Percentiles rank a stretch among this genome's conserved stretches.
Conservation (phyloP, 2,113 vertebrate species). For the Crotophaga sulcirostris region DNA sequence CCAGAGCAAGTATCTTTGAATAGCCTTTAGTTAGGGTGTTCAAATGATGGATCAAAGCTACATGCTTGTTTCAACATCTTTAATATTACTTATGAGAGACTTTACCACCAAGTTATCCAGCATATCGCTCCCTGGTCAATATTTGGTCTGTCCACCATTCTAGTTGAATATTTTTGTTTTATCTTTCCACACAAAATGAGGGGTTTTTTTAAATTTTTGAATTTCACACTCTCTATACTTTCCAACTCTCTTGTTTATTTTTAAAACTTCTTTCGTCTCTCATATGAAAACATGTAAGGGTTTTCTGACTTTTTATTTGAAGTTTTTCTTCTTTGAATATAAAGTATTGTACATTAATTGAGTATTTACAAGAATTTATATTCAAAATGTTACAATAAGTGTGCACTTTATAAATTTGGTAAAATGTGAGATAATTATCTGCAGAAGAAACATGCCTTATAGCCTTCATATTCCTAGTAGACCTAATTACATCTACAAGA, state of each 20-base stretch:
- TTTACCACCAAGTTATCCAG: neutral
- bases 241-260: neutral
- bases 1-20: neutral
- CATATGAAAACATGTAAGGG: neutral
- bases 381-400: neutral
- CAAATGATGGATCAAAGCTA: neutral
- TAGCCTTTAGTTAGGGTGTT: neutral
- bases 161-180: neutral
- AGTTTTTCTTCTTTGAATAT: neutral
- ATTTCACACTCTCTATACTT: neutral
- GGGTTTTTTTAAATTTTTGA: neutral
- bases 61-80: neutral
- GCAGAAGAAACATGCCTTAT: neutral
- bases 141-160: neutral
- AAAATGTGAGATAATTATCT: neutral
- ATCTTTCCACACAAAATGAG: neutral
- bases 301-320: neutral
- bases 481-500: neutral
- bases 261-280: neutral
- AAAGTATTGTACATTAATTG: neutral
- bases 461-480: neutral
- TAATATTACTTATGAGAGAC: neutral
- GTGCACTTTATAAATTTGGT: neutral
- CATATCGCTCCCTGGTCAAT: neutral
- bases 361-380: neutral